Conservation (phyloP, 2,113 vertebrate genomes). For the Girardinichthys multiradiatus region DNA sequence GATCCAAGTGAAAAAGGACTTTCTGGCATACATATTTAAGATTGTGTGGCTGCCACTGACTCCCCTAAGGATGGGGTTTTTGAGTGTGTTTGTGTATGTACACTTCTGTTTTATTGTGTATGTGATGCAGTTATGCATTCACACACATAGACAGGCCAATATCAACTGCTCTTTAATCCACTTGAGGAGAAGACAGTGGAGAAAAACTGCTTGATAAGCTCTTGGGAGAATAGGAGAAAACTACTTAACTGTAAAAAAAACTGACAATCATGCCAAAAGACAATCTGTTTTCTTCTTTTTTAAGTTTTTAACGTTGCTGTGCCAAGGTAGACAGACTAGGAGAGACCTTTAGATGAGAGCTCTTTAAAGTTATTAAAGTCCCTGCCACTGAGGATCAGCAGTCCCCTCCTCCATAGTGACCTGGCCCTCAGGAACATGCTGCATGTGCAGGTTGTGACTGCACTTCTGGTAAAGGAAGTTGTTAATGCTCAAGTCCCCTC, state of each 20-base stretch:
- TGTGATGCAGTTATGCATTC: slow-evolving; percentile 78
- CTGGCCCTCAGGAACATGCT: slow-evolving; percentile 44
- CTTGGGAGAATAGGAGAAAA: slow-evolving; percentile 20
- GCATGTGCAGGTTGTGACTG: slow-evolving; percentile 40
- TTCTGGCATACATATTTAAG: slow-evolving; percentile 11
- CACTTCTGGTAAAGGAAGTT: slow-evolving; percentile 51
- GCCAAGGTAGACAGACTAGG: slow-evolving; percentile 26
- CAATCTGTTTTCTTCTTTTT: slow-evolving; percentile 48
- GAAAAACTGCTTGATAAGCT: slow-evolving; percentile 37
- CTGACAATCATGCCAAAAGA: slow-evolving; percentile 72
- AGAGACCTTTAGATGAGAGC: slow-evolving; percentile 4
- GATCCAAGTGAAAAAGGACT: slow-evolving; percentile 19
- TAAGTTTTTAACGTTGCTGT: slow-evolving; percentile 17
- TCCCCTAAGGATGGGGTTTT: slow-evolving; percentile 10
- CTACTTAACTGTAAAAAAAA: slow-evolving; percentile 40
- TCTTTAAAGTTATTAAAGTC: slow-evolving; percentile 15
- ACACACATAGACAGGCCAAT: slow-evolving; percentile 40
- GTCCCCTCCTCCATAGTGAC: slow-evolving; percentile 30
- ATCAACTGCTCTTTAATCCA: slow-evolving; percentile 24
- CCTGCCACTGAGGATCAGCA: slow-evolving; percentile 25
- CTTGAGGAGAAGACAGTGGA: slow-evolving; percentile 10
- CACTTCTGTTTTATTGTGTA: slow-evolving; percentile 59
- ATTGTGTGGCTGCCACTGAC: slow-evolving; percentile 18
- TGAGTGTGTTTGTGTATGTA: slow-evolving; percentile 24
- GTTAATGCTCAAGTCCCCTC: slow-evolving; percentile 35